Evolutionary conservation across 2,888 invertebrate species (phyloP), one percentile per base, ranked within the genome.

Genomic region (Folsomia manolachei): DNA sequence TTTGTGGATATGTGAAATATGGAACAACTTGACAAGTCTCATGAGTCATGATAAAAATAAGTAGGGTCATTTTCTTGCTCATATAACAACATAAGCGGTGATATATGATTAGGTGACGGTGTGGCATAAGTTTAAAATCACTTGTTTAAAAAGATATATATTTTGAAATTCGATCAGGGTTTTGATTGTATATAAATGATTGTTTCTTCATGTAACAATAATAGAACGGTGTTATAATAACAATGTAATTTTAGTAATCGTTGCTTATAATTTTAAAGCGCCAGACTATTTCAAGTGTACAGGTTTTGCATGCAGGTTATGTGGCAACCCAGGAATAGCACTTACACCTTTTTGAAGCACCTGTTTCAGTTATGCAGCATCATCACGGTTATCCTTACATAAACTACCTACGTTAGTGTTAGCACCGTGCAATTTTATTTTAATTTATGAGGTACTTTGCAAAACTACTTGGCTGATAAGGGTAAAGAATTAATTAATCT

Each of bases 1-100:
- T 51, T 51, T 18, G 56, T n/a, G 64, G 64, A 64, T 64, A 64
- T 64, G 64, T 64, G 27, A 64, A 64, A 64, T 64, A 27, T 64
- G 39, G 64, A 64, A 64, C 64, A 64, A 64, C 64, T 25, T 64
- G 9, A 25, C 27, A 64, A 64, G 64, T 64, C 64, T 64, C 64
- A 64, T 64, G 4, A 27, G 64, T 64, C 64, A 27, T 64, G 64
- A 64, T 64, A 64, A 64, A 64, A 64, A 64, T 63, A 64, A 64
- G 26, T 27, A 64, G 64, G 64, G 64, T 64, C 11, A 56, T 56
- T 56, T 14, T 4, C 4, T 39, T 39, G 14, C 14, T 39, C 39
- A 39, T 39, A 39, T 14, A 39, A 39, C 39, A 39, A 39, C 39
- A 39, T 39, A 39, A 39, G 7, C 4, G n/a, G n/a, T n/a, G n/a